Percentiles rank a stretch among this genome's conserved stretches.
phyloP scores from a whole-genome alignment of 53 echinoderm and acorn worm species.

The Antedon mediterranea region DNA sequence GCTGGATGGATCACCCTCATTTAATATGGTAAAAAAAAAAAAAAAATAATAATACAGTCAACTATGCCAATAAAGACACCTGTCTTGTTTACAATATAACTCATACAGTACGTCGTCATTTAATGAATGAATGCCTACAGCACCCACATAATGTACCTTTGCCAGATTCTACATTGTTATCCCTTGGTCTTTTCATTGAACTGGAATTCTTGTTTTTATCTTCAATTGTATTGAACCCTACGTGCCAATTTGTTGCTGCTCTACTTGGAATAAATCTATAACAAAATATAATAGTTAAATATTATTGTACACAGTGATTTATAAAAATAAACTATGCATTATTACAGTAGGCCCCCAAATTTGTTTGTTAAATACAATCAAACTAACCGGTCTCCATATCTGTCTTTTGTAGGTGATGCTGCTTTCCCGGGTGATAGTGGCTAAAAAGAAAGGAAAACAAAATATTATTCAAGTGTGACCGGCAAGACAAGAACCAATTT shows the following conservation, averaged over 20 bases:
- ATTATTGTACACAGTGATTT: no score
- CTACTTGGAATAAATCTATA: slow-evolving; percentile 80
- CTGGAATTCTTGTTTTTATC: slow-evolving; percentile 44
- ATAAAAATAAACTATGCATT: no score
- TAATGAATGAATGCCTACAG: no score
- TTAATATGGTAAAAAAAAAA: no score
- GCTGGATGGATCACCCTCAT: no score
- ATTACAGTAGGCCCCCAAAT: no score
- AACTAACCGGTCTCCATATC: slow-evolving; percentile 64
- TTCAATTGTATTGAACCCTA: slow-evolving; percentile 72
- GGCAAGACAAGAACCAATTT: no score
- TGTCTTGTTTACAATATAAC: no score
- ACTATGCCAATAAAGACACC: no score
- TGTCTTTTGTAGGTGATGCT: slow-evolving; percentile 81
- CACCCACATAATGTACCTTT: slow-evolving; percentile 41
- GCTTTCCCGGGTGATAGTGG: slow-evolving; percentile 73
- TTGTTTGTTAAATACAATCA: no score
- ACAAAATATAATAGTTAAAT: slow-evolving; percentile 2
- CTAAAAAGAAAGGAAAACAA: slow-evolving; percentile 15
- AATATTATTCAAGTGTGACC: background rate
- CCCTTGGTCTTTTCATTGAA: slow-evolving; percentile 46
- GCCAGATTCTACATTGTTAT: slow-evolving; percentile 60
- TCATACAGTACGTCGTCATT: no score
- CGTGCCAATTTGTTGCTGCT: slow-evolving; percentile 85
- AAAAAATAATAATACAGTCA: no score